Conservation (phyloP, 1,140 invertebrate species). For the Stegodyphus mimosarum region DNA sequence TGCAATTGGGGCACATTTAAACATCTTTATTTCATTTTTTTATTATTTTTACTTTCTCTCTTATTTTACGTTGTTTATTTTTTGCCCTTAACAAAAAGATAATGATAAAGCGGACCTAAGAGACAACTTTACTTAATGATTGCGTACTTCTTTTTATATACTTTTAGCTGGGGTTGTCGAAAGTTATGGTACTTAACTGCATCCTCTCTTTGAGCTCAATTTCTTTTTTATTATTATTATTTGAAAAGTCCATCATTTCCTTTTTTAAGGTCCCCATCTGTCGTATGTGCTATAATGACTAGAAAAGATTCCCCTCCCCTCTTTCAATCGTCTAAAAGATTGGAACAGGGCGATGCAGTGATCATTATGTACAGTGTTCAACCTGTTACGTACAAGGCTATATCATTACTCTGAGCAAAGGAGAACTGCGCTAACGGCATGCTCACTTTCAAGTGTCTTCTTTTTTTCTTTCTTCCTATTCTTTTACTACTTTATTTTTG, state of each 20-base stretch:
- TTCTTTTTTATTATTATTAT: constrained; percentile 17
- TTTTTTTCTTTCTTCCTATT: constrained; percentile 12
- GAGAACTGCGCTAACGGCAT: constrained; percentile 34
- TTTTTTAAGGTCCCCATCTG: constrained; percentile 50
- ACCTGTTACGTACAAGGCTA: constrained; percentile 51
- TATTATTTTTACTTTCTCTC: neutral
- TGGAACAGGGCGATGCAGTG: constrained; percentile 6
- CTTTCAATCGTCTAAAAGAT: constrained; percentile 49
- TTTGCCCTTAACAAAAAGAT: constrained; percentile 47
- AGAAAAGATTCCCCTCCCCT: constrained; percentile 27
- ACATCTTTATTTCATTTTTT: neutral
- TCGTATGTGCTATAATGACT: constrained; percentile 57
- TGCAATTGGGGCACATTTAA: too few relatives aligned
- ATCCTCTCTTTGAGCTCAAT: neutral
- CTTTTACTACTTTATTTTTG: constrained; percentile 20
- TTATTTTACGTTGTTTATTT: constrained; percentile 14
- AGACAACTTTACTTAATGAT: constrained; percentile 57
- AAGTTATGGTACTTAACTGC: constrained; percentile 57
- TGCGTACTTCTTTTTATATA: constrained; percentile 50
- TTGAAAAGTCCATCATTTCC: constrained; percentile 39
- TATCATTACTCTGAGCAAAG: constrained; percentile 50
- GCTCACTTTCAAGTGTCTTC: constrained; percentile 41
- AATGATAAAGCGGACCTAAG: constrained; percentile 37
- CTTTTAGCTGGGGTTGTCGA: constrained; percentile 44
- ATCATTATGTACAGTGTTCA: constrained; percentile 57